phyloP scores from a whole-genome alignment of 1,140 invertebrate species.

The Drosophila arizonae region DNA sequence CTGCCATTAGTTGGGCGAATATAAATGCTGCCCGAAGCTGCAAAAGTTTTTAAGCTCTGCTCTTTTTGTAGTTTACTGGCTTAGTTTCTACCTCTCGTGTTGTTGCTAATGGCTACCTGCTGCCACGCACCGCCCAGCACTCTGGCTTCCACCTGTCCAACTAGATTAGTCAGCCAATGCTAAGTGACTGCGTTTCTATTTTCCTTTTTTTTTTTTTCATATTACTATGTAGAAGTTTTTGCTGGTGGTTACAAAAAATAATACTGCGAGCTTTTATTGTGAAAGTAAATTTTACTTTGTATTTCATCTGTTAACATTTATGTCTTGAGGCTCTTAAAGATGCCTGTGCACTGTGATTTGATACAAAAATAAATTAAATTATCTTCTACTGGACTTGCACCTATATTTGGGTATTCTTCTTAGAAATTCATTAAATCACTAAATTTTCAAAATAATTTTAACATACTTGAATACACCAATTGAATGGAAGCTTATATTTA shows the following conservation, averaged over 20 bases:
- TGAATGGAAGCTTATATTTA: too few relatives aligned
- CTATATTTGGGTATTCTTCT: too few relatives aligned
- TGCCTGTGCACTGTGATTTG: not conserved
- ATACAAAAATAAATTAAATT: not conserved
- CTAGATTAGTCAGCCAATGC: slow-evolving; percentile 6
- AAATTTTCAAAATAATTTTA: not conserved
- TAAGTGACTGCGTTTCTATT: slow-evolving; percentile 10
- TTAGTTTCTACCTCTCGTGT: slow-evolving; percentile 7
- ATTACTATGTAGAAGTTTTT: not conserved
- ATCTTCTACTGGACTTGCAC: too few relatives aligned
- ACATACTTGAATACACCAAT: not conserved
- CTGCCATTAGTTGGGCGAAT: slow-evolving; percentile 31
- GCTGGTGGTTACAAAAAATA: not conserved
- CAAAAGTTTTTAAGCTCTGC: slow-evolving; percentile 15
- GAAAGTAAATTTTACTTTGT: not conserved
- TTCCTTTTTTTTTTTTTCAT: not conserved
- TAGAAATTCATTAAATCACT: too few relatives aligned
- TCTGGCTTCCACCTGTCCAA: not conserved
- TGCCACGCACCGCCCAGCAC: not conserved
- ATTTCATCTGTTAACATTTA: not conserved
- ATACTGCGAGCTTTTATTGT: not conserved
- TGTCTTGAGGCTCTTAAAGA: not conserved
- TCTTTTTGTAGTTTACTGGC: slow-evolving; percentile 13
- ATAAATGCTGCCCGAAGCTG: slow-evolving; percentile 25
- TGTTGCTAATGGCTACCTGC: slow-evolving; percentile 30